Percentiles rank a stretch among this genome's conserved stretches.
phyloP scores from a whole-genome alignment of 2,797 vertebrate species.

The Galago senegalensis region DNA sequence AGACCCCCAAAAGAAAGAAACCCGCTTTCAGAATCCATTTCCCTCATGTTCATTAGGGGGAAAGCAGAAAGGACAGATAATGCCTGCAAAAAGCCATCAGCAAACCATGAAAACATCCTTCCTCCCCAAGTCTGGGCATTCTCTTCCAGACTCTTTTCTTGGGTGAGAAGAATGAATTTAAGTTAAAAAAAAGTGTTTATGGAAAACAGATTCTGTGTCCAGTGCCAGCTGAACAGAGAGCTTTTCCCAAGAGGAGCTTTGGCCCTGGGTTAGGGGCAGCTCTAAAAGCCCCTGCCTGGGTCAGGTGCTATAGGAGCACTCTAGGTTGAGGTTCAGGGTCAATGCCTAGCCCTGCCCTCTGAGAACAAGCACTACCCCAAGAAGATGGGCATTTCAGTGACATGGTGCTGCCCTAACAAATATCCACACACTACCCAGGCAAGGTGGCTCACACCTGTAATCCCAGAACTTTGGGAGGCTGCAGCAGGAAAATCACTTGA shows the following conservation, averaged over 20 bases:
- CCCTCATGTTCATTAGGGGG: not conserved
- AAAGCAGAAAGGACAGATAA: not conserved
- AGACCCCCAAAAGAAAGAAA: not conserved
- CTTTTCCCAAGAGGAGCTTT: not conserved
- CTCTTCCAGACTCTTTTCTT: not conserved
- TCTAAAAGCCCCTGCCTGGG: not conserved
- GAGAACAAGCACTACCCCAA: not conserved
- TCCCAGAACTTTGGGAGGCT: too few relatives aligned
- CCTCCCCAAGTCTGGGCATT: not conserved
- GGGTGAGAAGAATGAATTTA: slow-evolving; percentile 59
- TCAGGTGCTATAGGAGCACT: not conserved
- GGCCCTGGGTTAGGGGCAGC: not conserved
- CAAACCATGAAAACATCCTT: not conserved
- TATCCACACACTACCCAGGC: not conserved
- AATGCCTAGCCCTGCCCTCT: not conserved
- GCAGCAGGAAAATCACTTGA: not conserved
- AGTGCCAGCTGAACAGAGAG: not conserved
- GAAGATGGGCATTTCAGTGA: too few relatives aligned
- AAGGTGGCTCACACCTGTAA: too few relatives aligned
- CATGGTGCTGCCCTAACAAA: too few relatives aligned
- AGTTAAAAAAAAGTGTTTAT: slow-evolving; percentile 56
- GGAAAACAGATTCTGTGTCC: slow-evolving; percentile 38
- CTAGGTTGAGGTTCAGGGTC: not conserved
- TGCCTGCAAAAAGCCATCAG: not conserved
- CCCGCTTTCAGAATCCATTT: not conserved